Evolutionary conservation across 2,888 invertebrate genomes (phyloP).

Genomic region (Drosophila prolongata): DNA sequence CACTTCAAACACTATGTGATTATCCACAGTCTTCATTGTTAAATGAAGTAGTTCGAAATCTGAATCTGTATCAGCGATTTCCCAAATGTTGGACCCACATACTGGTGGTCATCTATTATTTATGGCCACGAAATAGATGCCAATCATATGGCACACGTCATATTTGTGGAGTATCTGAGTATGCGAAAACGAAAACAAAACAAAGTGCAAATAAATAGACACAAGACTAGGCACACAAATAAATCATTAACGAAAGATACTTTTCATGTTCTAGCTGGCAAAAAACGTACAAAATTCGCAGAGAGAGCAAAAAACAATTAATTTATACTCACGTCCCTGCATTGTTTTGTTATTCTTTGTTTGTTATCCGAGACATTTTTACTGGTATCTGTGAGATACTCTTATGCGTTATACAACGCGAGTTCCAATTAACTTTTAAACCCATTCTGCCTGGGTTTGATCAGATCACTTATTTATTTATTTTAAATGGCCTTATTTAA

Average conservation of each 20-base stretch:
- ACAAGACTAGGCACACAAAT: constrained; percentile 26
- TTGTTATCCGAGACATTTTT: constrained; percentile 23
- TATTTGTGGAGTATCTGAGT: constrained; percentile 10
- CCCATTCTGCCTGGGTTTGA: constrained; percentile 25
- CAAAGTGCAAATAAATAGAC: constrained; percentile 10
- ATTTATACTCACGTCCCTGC: constrained; percentile 22
- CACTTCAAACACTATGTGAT: constrained; percentile 19
- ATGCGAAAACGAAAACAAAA: constrained; percentile 36
- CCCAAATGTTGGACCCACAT: constrained; percentile 3
- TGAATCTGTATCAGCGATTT: constrained; percentile 8
- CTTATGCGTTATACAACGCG: constrained; percentile 5
- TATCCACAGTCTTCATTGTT: constrained; percentile 11
- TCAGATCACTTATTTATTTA: constrained; percentile 41
- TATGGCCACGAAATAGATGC: constrained; percentile 18
- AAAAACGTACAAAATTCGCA: constrained; percentile 6
- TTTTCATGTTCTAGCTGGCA: constrained; percentile 30
- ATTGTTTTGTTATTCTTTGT: constrained; percentile 33
- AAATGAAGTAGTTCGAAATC: background rate
- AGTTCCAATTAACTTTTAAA: constrained; percentile 47
- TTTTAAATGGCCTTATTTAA: background rate
- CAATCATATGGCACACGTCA: constrained; percentile 42
- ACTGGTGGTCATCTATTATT: background rate
- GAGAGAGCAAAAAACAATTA: constrained; percentile 24
- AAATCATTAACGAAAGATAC: constrained; percentile 38
- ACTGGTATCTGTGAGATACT: constrained; percentile 21